A percentile compares a stretch with the other conserved stretches of the same genome.
phyloP scores from a whole-genome alignment of 1,140 invertebrate genomes.

The Halictus rubicundus region DNA sequence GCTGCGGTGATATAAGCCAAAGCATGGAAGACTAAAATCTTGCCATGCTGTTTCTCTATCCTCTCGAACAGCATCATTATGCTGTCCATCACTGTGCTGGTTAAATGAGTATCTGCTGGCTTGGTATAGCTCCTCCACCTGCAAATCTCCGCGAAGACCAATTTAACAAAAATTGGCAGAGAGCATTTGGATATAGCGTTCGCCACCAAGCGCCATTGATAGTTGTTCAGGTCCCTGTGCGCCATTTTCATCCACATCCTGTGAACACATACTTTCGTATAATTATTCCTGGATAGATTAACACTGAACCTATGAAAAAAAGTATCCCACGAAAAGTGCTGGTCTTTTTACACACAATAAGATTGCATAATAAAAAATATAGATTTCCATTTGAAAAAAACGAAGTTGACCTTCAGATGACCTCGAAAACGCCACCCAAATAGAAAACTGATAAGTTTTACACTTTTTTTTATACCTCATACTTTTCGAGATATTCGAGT shows the following conservation, averaged over 20 bases:
- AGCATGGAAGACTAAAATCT: constrained; percentile 95
- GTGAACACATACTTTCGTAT: constrained; percentile 21
- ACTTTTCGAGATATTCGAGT: too few relatives aligned
- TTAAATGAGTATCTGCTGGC: constrained; percentile 94
- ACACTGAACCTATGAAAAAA: too few relatives aligned
- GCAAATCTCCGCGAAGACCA: constrained; percentile 98
- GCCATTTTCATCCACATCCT: constrained; percentile 97
- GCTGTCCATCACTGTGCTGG: constrained; percentile 97
- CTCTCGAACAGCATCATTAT: constrained; percentile 98
- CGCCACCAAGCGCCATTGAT: constrained; percentile 96
- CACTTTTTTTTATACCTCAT: too few relatives aligned
- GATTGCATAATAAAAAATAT: too few relatives aligned
- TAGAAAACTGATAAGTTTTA: too few relatives aligned
- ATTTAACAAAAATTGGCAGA: constrained; percentile 97
- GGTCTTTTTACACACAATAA: too few relatives aligned
- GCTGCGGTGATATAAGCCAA: constrained; percentile 97
- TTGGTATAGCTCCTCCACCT: constrained; percentile 98
- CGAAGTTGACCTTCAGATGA: too few relatives aligned
- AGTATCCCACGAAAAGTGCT: too few relatives aligned
- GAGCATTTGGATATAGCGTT: constrained; percentile 97
- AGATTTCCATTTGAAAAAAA: too few relatives aligned
- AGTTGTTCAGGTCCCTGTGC: constrained; percentile 92
- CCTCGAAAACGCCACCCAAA: too few relatives aligned
- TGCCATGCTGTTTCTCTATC: constrained; percentile 96
- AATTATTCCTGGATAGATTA: not conserved